These are phyloP conservation scores for Chlorops oryzae DNA, from an alignment of 1,140 invertebrate species.

Conservation along the genomic window DNA sequence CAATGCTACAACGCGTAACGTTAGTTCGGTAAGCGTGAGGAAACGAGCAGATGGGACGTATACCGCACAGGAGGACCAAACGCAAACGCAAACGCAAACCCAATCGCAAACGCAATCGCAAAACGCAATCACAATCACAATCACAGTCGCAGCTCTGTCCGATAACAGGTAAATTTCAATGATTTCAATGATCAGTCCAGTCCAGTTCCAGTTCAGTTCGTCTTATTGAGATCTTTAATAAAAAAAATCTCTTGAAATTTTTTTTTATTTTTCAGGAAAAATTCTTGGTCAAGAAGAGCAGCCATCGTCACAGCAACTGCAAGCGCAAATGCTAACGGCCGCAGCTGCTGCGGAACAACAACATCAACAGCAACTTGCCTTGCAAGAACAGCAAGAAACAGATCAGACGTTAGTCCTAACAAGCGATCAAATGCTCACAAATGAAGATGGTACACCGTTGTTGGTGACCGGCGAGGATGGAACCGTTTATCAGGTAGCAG, in stretches of 20 bases:
- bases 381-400: conserved; percentile 35
- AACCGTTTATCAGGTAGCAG: conserved; percentile 57
- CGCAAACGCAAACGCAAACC: background rate
- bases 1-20: background rate
- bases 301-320: conserved; percentile 3
- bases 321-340: conserved; percentile 41
- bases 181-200: background rate
- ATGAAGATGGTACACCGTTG: conserved; percentile 51
- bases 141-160: conserved; percentile 39
- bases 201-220: background rate
- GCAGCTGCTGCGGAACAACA: conserved; percentile 23
- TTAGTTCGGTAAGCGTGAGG: conserved; percentile 4
- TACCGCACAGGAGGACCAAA: background rate
- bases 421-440: conserved; percentile 39
- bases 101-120: conserved; percentile 28
- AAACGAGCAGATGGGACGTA: conserved; percentile 3
- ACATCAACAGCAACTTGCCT: conserved; percentile 13
- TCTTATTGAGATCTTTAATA: background rate
- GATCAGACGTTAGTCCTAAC: conserved; percentile 31
- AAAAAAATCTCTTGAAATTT: background rate
- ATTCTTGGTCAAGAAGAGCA: conserved; percentile 36
- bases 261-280: conserved; percentile 11
- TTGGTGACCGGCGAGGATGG: conserved; percentile 64
- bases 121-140: conserved; percentile 18
- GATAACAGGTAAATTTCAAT: conserved; percentile 37